Evolutionary conservation across 2,113 vertebrate species (phyloP).

Genomic region (Asarcornis scutulata): DNA sequence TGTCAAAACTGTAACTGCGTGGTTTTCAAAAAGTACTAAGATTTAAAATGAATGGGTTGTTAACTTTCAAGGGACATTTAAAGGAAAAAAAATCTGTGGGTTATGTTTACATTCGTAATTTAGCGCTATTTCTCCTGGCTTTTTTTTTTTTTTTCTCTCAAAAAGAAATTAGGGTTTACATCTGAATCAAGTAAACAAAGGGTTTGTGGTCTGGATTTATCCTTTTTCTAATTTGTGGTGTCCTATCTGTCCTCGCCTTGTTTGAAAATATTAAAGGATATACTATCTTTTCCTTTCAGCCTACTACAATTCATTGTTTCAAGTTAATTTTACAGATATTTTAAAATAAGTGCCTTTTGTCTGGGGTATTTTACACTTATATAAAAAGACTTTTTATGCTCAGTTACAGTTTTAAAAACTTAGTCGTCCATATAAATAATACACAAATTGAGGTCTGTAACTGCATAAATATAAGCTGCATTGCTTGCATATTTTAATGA

Average conservation of each 20-base stretch:
- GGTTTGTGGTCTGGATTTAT: not conserved
- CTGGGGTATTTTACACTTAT: not conserved
- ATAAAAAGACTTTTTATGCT: not conserved
- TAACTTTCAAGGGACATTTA: not conserved
- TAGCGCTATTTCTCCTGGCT: not conserved
- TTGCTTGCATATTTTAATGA: not conserved
- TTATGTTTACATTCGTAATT: not conserved
- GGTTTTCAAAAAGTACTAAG: not conserved
- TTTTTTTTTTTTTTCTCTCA: not conserved
- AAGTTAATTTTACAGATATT: not conserved
- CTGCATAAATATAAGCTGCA: not conserved
- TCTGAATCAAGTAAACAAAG: not conserved
- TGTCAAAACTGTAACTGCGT: not conserved
- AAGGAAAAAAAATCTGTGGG: not conserved
- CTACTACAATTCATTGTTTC: not conserved
- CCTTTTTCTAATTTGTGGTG: not conserved
- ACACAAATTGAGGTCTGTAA: not conserved
- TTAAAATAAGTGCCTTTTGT: not conserved
- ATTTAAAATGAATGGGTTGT: not conserved
- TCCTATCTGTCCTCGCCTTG: not conserved
- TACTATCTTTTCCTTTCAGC: not conserved
- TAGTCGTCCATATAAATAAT: not conserved
- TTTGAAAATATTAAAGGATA: not conserved
- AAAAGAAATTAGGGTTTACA: not conserved
- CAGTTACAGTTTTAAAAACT: not conserved